Conservation (phyloP, 2,888 invertebrate species). For the Hetaerina titia region DNA sequence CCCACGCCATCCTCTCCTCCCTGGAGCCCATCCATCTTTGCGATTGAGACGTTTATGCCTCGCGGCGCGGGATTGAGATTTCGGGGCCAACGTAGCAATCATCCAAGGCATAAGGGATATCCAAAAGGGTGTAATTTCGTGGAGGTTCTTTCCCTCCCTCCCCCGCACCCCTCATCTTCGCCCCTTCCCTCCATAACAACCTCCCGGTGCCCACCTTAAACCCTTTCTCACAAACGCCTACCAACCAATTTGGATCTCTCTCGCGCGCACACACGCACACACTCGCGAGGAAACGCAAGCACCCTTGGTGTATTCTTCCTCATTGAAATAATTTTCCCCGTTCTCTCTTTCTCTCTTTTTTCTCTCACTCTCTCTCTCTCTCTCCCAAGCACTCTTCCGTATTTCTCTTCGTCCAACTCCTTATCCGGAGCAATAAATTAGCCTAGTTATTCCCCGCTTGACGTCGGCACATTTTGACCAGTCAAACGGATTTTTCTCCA, state of each 20-base stretch:
- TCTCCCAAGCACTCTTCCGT: neutral
- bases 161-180: neutral
- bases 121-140: constrained; percentile 62
- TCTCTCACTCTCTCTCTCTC: neutral
- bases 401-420: neutral
- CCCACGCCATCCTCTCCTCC: neutral
- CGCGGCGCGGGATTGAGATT: constrained; percentile 62
- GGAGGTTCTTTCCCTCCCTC: neutral
- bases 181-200: neutral
- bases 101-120: constrained; percentile 58
- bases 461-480: constrained; percentile 18
- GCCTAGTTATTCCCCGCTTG: constrained; percentile 50
- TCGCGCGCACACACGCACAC: neutral
- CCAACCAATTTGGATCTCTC: neutral
- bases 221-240: constrained; percentile 27
- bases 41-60: constrained; percentile 54
- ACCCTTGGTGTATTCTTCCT: neutral
- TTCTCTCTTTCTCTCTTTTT: neutral
- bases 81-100: constrained; percentile 63
- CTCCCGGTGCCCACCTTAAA: neutral
- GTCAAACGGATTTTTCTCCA: neutral
- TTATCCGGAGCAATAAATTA: constrained; percentile 56
- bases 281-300: neutral
- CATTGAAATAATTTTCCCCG: neutral
- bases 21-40: constrained; percentile 23